A percentile compares a stretch with the other conserved stretches of the same genome.
Conservation (phyloP, 2,113 vertebrate genomes). For the Oryzias melastigma region DNA sequence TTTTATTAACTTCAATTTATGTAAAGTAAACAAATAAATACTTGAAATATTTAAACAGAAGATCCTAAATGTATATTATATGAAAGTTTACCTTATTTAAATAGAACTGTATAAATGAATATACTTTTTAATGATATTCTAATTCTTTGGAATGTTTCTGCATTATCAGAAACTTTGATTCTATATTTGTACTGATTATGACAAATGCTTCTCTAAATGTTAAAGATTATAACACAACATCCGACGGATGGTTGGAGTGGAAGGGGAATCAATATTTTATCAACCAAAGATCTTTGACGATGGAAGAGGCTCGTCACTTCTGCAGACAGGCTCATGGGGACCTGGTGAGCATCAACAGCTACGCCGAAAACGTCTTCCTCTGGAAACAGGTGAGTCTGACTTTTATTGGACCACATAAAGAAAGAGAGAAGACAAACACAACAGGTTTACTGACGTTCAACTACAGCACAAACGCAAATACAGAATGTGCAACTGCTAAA, state of each 20-base stretch:
- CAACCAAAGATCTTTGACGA: slow-evolving; percentile 72
- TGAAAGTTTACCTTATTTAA: too few species aligned
- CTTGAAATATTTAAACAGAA: too few species aligned
- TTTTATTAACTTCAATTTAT: too few species aligned
- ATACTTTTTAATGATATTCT: too few species aligned
- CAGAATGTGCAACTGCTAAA: too few species aligned
- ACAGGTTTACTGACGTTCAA: too few species aligned
- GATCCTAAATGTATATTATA: too few species aligned
- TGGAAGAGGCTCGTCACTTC: slow-evolving; percentile 82
- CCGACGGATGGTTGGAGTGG: slow-evolving; percentile 86
- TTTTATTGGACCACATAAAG: slow-evolving; percentile 1
- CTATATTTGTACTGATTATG: slow-evolving; percentile 51
- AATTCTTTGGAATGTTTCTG: too few species aligned
- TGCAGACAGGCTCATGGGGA: slow-evolving; percentile 85
- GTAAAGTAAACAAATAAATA: too few species aligned
- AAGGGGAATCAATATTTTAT: slow-evolving; percentile 85
- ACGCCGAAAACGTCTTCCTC: slow-evolving; percentile 85
- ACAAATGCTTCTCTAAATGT: slow-evolving; percentile 34
- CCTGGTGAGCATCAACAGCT: slow-evolving; percentile 78
- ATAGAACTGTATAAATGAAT: too few species aligned
- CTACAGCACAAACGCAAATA: too few species aligned
- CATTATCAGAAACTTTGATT: too few species aligned
- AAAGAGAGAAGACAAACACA: neutral
- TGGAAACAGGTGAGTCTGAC: slow-evolving; percentile 80
- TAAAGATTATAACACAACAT: slow-evolving; percentile 78